Base-by-base conservation (phyloP, 1,140 invertebrate genomes). In the Temnothorax curvispinosus region DNA sequence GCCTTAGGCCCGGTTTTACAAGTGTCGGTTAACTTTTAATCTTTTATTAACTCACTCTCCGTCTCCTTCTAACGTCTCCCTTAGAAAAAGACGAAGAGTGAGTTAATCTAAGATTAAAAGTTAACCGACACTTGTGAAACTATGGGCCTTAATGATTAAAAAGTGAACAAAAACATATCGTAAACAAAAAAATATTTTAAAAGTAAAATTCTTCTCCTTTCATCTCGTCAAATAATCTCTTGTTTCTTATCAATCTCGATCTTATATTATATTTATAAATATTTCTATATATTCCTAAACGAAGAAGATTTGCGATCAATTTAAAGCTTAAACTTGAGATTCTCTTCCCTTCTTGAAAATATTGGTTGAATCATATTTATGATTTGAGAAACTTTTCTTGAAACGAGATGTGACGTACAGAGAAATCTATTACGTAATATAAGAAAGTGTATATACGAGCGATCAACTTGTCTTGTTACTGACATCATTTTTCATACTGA, bases 301-400 rank as follows among this genome's bases (percentile, higher is more conserved):
- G 3, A 52, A 72, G 9, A 54, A 74, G 35, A 41, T 21, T 38
- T 18, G 5, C 18, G 11, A 38, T 38, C 18, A 69, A 69, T 67
- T 11, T 41, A 13, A 9, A 50, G 18, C 58, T 75, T 56, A 74
- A 56, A 74, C 2, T 56, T 21, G n/a, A 69, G 41, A 47, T 6
- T 69, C 8, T 69, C 21, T 69, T 27, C 32, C 0, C 11, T 21
- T 69, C 41, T 69, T 13, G 21, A 50, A 50, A 69, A 69, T 69
- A 69, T 69, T 75, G 72, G 58, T n/a, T 21, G 18, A 58, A 35
- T 75, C 54, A 54, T 74, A 74, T 56, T 74, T 41, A 72, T 35
- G 52, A 21, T 56, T 74, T 9, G 71, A 6, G 18, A 75, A 56
- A 75, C 32, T 74, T 56, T 56, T 74, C 71, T 9, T 13, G 47